phyloP scores from a whole-genome alignment of 2,113 vertebrate genomes.

The Myodes glareolus region DNA sequence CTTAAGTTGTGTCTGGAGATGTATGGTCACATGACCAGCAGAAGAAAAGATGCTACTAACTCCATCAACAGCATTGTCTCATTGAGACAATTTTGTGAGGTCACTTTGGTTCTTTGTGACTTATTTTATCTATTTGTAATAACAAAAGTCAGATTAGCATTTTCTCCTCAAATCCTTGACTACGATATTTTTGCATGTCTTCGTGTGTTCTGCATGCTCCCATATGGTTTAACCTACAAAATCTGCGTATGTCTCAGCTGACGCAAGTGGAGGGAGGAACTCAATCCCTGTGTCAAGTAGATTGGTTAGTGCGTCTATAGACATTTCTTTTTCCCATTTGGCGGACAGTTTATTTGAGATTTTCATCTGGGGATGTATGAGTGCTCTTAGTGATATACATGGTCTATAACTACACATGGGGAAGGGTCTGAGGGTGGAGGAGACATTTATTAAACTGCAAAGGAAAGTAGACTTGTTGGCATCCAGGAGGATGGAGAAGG shows the following conservation, averaged over 20 bases:
- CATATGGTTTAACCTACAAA: background rate
- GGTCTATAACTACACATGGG: too few species aligned
- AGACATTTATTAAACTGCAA: background rate
- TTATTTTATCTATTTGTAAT: background rate
- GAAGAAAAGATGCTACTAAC: background rate
- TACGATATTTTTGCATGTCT: background rate
- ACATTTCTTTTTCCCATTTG: background rate
- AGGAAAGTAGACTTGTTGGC: background rate
- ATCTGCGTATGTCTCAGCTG: background rate
- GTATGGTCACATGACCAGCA: background rate
- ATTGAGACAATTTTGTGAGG: background rate
- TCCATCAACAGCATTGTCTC: background rate
- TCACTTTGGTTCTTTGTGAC: background rate
- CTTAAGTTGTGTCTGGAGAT: background rate
- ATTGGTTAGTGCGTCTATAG: background rate
- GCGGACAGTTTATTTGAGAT: background rate
- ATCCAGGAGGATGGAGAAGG: background rate
- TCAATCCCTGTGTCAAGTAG: background rate
- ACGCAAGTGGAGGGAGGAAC: background rate
- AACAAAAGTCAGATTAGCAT: background rate
- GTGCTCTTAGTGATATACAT: background rate
- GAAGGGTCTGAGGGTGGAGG: background rate
- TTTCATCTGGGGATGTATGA: background rate
- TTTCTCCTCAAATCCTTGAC: background rate
- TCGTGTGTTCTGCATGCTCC: background rate